Conservation (phyloP, 2,113 vertebrate species). For the Cathartes aura region DNA sequence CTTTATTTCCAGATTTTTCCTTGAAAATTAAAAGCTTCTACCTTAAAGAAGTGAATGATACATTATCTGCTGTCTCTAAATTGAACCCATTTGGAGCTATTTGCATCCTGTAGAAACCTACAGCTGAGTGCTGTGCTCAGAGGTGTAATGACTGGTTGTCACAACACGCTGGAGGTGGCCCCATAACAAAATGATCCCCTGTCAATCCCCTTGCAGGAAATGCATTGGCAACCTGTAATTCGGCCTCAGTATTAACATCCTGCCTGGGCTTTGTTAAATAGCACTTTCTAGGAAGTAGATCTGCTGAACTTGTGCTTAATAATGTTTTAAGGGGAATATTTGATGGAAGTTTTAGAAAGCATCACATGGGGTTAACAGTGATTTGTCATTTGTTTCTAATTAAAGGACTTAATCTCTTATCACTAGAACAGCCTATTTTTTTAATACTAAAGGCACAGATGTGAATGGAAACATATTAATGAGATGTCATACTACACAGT, state of each 20-base stretch:
- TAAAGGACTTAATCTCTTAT: slow-evolving; percentile 94
- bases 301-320: slow-evolving; percentile 97
- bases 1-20: slow-evolving; percentile 61
- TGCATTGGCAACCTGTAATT: slow-evolving; percentile 99
- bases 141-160: slow-evolving; percentile 99
- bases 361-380: slow-evolving; percentile 92
- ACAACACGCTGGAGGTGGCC: slow-evolving; percentile 99
- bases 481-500: slow-evolving; percentile 84
- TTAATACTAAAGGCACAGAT: slow-evolving; percentile 87
- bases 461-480: slow-evolving; percentile 88
- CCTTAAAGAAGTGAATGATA: slow-evolving; percentile 83
- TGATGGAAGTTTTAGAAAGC: slow-evolving; percentile 88
- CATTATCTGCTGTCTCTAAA: slow-evolving; percentile 93
- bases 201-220: slow-evolving; percentile 93
- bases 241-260: slow-evolving; percentile 87
- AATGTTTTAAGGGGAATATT: slow-evolving; percentile 89
- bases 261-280: slow-evolving; percentile 97
- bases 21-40: slow-evolving; percentile 85
- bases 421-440: slow-evolving; percentile 89
- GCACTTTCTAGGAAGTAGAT: slow-evolving; percentile 99
- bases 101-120: slow-evolving; percentile 95
- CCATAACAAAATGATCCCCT: slow-evolving; percentile 97
- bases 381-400: slow-evolving; percentile 97
- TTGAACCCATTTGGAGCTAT: slow-evolving; percentile 98
- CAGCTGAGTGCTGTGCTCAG: slow-evolving; percentile 94